phyloP scores from a whole-genome alignment of 2,797 vertebrate species.

The Aldrovandia affinis region DNA sequence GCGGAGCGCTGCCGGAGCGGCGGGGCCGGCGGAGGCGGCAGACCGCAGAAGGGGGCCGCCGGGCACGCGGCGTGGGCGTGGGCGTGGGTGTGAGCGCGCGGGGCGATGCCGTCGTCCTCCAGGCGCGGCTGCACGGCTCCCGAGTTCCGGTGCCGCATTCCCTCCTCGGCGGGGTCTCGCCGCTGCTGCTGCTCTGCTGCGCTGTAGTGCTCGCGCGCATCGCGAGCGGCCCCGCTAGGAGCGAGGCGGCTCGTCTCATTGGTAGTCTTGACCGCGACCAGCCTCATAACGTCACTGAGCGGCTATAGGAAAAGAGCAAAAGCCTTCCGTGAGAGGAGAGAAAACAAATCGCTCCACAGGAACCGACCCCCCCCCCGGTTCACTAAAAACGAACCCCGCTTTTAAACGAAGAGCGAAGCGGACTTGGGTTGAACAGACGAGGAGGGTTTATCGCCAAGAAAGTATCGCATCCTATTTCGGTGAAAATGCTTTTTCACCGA shows the following conservation, averaged over 20 bases:
- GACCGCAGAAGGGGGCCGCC: slow-evolving; percentile 70
- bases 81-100: slow-evolving; percentile 35
- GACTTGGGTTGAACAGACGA: no score
- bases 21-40: slow-evolving; percentile 78
- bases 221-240: slow-evolving; percentile 75
- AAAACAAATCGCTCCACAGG: slow-evolving; percentile 47
- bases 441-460: no score
- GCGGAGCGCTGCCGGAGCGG: slow-evolving; percentile 68
- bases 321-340: slow-evolving; percentile 69
- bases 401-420: no score
- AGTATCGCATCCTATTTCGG: no score
- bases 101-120: slow-evolving; percentile 53
- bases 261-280: slow-evolving; percentile 76
- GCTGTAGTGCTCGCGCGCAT: slow-evolving; percentile 75
- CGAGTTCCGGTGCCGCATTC: slow-evolving; percentile 75
- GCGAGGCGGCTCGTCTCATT: slow-evolving; percentile 76
- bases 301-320: slow-evolving; percentile 64
- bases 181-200: slow-evolving; percentile 72
- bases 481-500: no score
- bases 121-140: slow-evolving; percentile 76
- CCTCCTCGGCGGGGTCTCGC: slow-evolving; percentile 70
- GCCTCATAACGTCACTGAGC: slow-evolving; percentile 76
- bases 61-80: no score
- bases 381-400: no score
- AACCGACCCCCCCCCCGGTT: no score